Percentiles rank a stretch among this genome's conserved stretches.
Conservation (phyloP, 2,888 invertebrate species). For the Cerastis leucographa region DNA sequence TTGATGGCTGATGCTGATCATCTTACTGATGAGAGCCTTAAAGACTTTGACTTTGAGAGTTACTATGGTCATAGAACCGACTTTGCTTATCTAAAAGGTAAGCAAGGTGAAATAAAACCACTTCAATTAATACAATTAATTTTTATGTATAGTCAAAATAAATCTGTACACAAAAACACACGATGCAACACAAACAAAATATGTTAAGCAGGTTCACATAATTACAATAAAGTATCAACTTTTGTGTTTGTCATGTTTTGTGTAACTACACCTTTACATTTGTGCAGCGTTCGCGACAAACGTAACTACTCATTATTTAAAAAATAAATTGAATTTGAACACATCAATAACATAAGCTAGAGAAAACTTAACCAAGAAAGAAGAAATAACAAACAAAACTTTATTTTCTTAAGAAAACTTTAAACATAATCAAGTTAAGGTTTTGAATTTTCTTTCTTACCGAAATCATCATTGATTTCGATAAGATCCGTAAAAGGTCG, state of each 20-base stretch:
- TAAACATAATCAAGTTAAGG: slow-evolving; percentile 8
- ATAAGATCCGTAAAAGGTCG: no score
- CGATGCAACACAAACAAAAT: slow-evolving; percentile 51
- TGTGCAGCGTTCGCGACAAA: slow-evolving; percentile 59
- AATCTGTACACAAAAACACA: slow-evolving; percentile 64
- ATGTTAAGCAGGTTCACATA: slow-evolving; percentile 48
- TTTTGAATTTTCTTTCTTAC: slow-evolving; percentile 5
- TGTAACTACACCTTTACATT: slow-evolving; percentile 48
- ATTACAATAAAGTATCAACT: slow-evolving; percentile 44
- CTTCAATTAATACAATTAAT: slow-evolving; percentile 64
- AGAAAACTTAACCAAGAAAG: slow-evolving; percentile 37
- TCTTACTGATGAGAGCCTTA: background rate
- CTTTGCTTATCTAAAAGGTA: background rate
- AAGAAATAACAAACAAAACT: slow-evolving; percentile 7
- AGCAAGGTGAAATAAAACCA: slow-evolving; percentile 56
- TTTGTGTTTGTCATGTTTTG: slow-evolving; percentile 41
- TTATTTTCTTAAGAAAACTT: slow-evolving; percentile 15
- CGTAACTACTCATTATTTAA: slow-evolving; percentile 15
- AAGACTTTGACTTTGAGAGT: background rate
- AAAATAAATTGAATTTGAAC: slow-evolving; percentile 20
- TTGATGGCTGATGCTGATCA: background rate
- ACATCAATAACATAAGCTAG: slow-evolving; percentile 12
- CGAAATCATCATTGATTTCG: no score
- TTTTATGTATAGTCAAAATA: slow-evolving; percentile 67
- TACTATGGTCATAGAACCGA: background rate